Evolutionary conservation across 2,888 invertebrate species (phyloP), one percentile per base, ranked within the genome.

Genomic region (Lasioglossum leucozonium): DNA sequence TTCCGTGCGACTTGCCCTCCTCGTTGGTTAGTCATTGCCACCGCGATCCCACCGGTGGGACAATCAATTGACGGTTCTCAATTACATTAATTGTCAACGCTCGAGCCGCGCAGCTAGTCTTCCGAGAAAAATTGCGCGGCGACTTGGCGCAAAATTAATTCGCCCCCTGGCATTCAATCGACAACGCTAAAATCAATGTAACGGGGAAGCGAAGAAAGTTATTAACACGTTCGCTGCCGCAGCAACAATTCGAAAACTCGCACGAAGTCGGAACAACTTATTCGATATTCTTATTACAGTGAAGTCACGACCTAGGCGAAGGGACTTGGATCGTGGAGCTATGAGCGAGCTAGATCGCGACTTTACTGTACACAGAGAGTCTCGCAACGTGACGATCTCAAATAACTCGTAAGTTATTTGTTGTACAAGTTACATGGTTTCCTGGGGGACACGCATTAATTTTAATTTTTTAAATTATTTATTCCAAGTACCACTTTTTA

Each of bases 11-110:
- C 13, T 62, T 62, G 62, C 10, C 51, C 11, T 30, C 22, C 47
- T 30, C 42, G 37, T 55, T 37, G 42, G 55, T 76, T 83, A 83
- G 82, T 83, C 76, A 72, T 81, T 76, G 72, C 76, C 26, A 51
- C 16, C 22, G 37, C 44, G 71, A 69, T 62, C 62, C 30, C 62
- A 30, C 58, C 73, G 55, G 26, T 73, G 58, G 40, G 47, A 16
- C 82, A 81, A 82, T 76, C 83, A 72, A 82, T 76, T 65, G 72
- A 58, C 30, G 72, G 65, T 72, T 62, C 82, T 82, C 82, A 83
- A 83, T 83, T 83, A 77, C 82, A 82, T 82, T 77, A 82, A 82
- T 83, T 72, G 82, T 40, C 30, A 62, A 62, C 62, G 62, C 6
- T 16, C 30, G 30, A 16, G 16, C 6, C 16, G 13, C 62, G 62